Evolutionary conservation across 30 jellyfish, hydroid and myxozoan genomes (phyloP), one percentile per base, ranked within the genome.

Genomic region (Nemopilema nomurai): DNA sequence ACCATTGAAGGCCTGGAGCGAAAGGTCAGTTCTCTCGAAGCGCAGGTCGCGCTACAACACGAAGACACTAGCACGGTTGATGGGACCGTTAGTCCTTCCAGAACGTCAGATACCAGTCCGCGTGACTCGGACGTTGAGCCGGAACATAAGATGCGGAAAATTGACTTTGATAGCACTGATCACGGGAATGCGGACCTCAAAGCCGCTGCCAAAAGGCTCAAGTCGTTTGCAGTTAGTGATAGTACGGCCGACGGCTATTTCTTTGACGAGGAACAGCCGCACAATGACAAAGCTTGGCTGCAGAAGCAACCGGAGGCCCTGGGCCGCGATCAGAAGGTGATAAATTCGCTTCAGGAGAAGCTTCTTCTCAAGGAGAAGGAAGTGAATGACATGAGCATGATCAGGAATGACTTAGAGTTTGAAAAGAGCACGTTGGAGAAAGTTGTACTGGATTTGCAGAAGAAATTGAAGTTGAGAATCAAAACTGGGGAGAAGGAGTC

Each of bases 1-100:
- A 90, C 97, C 18, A 90, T 90, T 25, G 97, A 90, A 53, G 97
- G 97, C 16, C 90, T 90, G 63, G 97, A 90, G 53, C 90, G 97
- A 26, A 82, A 82, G 31, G 89, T 83, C 33, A 83, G 91, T 1
- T 67, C 90, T 6, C 76, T 90, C 28, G 93, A 90, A 62, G 83
- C 78, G 33, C 86, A 63, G 18, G 83, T 89, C n/a, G 86, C 87
- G 0, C 72, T 79, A 7, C 49, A 50, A 18, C 81, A 49, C n/a
- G 96, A 87, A 26, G 80, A 66, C 16, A 23, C 33, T n/a, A 63
- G 81, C 32, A 84, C 82, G 17, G 70, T 57, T 25, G 93, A 84
- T 49, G 87, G 87, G 51, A 31, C 78, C 27, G 65, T 25, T 1
- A 68, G 87, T 8, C 85, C 93, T 0, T 74, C 87, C 23, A 67